Evolutionary conservation across 2,113 vertebrate genomes (phyloP), one percentile per base, ranked within the genome.

Genomic region (Gymnorhina tibicen): DNA sequence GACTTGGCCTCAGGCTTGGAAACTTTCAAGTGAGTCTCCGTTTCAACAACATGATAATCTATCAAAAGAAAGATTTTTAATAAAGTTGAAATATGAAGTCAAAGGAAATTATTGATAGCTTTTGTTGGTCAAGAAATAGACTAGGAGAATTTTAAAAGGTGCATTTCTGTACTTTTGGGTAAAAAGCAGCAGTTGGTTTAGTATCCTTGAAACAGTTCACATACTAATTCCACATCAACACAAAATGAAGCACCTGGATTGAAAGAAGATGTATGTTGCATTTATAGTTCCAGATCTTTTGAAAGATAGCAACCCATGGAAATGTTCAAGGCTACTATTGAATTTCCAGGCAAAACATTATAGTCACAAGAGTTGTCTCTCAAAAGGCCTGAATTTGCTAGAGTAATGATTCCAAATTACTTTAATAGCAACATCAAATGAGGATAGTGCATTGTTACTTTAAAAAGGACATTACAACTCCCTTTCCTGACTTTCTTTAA

Each of bases 11-110:
- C 96, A 39, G 93, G 88, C 89, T 98, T 99, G 81, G 98, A 85
- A 47, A 98, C 95, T 24, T 98, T 98, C 91, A 98, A 96, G 93
- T 98, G 98, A 35, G 97, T 97, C 87, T 98, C 97, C 16, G 98
- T 97, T 79, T 99, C 97, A 37, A 97, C 96, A 3, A 98, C 74
- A 6, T 16, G 98, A 91, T 97, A 99, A 98, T 98, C 98, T 98
- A 81, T 44, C 33, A 96, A 95, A 93, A 93, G 44, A 39, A 97
- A 95, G 49, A 95, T 6, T 53, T 96, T 92, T 96, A 97, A 60
- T 7, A 46, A 60, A 79, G 63, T 44, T 89, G 26, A 92, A 95
- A 63, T 52, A 56, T 1, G 4, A 82, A 93, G 17, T 52, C 19
- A 60, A 75, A 75, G 30, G 39, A 78, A 80, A 68, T 35, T 30